Conservation (phyloP, 2,113 vertebrate species). For the Burhinus oedicnemus region DNA sequence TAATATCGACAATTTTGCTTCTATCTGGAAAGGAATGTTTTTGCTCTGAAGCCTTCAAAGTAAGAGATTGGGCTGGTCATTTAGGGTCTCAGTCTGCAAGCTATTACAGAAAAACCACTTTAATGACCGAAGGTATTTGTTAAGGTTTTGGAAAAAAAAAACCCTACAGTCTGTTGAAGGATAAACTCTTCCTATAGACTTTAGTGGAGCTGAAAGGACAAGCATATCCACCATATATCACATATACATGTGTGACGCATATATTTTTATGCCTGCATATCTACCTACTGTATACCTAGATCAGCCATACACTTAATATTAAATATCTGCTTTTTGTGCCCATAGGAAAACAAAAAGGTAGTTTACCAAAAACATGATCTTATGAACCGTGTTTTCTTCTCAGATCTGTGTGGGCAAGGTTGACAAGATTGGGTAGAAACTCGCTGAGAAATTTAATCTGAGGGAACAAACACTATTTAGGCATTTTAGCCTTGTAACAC, state of each 20-base stretch:
- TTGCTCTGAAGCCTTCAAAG: neutral
- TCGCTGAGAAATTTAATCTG: neutral
- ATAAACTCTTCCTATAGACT: neutral
- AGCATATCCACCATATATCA: neutral
- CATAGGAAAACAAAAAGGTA: neutral
- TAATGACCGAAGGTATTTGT: neutral
- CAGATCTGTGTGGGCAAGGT: neutral
- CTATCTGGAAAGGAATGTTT: neutral
- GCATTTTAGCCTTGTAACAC: neutral
- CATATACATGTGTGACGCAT: fast-evolving
- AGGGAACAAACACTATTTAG: neutral
- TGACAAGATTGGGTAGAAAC: neutral
- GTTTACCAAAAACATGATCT: neutral
- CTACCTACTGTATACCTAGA: neutral
- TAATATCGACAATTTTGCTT: neutral
- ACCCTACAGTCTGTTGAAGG: neutral
- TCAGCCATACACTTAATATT: neutral
- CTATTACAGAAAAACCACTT: neutral
- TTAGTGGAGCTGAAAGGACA: neutral
- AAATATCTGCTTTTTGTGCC: neutral
- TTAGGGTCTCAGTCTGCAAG: neutral
- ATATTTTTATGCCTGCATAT: neutral
- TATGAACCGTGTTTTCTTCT: neutral
- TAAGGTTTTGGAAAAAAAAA: neutral
- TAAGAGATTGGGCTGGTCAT: neutral